A percentile compares a stretch with the other conserved stretches of the same genome.
These are phyloP conservation scores for Botrylloides violaceus DNA, from an alignment of 23 tunicate genomes.

Conservation along the genomic window DNA sequence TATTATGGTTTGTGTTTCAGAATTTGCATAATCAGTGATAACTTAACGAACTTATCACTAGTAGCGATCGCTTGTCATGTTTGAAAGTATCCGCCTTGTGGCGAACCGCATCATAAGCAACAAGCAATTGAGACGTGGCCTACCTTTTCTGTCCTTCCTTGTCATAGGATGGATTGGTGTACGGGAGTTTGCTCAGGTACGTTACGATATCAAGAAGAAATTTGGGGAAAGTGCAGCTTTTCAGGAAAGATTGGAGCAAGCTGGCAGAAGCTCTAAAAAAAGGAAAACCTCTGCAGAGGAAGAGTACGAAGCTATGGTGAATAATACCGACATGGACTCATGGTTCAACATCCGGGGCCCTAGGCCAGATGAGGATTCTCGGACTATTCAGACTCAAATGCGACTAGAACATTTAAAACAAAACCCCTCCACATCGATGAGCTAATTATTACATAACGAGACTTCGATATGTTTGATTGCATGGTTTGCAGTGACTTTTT, in stretches of 20 bases:
- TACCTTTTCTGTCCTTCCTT: constrained; percentile 40
- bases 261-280: constrained; percentile 20
- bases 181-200: constrained; percentile 52
- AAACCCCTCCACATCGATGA: not conserved
- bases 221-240: constrained; percentile 38
- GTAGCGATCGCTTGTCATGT: not conserved
- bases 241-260: constrained; percentile 27
- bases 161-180: constrained; percentile 47
- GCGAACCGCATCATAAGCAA: not conserved
- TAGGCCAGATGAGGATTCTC: constrained; percentile 57
- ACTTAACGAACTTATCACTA: not conserved
- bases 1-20: not conserved
- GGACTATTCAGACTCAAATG: constrained; percentile 37
- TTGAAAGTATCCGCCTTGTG: not conserved
- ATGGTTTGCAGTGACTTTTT: no score
- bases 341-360: constrained; percentile 78
- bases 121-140: constrained; percentile 29
- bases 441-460: not conserved
- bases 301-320: constrained; percentile 29
- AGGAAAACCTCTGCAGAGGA: constrained; percentile 25
- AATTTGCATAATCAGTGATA: no score
- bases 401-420: constrained; percentile 17
- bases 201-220: constrained; percentile 55
- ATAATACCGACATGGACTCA: constrained; percentile 38
- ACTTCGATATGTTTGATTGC: no score